Evolutionary conservation across 35 echinoderm and acorn worm species (phyloP), one percentile per base, ranked within the genome.

Genomic region (Anneissia japonica): DNA sequence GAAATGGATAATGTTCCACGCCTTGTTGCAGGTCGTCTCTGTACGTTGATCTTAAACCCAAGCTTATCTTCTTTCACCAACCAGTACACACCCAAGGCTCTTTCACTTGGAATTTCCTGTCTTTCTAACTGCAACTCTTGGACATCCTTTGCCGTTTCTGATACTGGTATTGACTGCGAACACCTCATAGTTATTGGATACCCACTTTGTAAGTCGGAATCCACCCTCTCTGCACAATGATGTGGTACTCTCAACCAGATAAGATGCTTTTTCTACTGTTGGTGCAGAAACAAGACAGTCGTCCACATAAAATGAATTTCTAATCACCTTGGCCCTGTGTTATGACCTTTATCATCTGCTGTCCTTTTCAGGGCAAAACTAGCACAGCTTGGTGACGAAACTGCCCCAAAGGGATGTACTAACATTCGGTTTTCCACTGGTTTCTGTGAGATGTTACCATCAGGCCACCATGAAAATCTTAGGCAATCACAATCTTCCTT

Each of bases 391-490:
- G 90, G 90, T n/a, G 85, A 92, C 0, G 84, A 86, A 2, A 34
- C 81, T 19, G 85, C 90, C 7, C 85, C 85, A 83, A 81, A 89
- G 19, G 76, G 79, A 77, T 90, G 83, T 33, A 75, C 91, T 36
- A 31, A 74, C 92, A 93, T 90, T 28, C 87, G 72, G 76, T 73
- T 90, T 46, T 86, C 88, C 14, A 38, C 12, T 4, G 88, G 83
- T 55, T 80, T 21, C 30, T 13, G 84, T 17, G 29, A 80, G 30
- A 75, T 31, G 30, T 93, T 55, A 14, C 83, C 92, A 16, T 79
- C 74, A 31, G 79, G 36, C 82, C 87, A 90, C 87, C 92, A 90
- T 0, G 90, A 73, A 74, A 93, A 93, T 31, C 92, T 64, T 23
- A 64, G 11, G 26, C 26, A 64, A 23, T 64, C 51, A 19, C 51